Base-by-base conservation (phyloP, 2,888 invertebrate species). In the Helleia helle region DNA sequence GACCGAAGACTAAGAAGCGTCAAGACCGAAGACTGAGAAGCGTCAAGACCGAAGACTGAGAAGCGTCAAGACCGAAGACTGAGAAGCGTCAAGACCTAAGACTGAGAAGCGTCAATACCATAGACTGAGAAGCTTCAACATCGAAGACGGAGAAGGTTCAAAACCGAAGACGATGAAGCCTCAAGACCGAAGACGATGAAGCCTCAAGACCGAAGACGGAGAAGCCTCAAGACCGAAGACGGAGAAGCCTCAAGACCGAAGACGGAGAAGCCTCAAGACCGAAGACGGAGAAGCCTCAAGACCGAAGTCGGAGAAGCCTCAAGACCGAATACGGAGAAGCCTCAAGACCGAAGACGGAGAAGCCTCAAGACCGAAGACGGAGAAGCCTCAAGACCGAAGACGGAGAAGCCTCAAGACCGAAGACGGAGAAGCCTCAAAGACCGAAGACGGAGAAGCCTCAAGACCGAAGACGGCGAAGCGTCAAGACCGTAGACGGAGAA, bases 301-400 rank as follows among this genome's bases (percentile, higher is more conserved):
- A 27, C 31, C 4, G 17, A 31, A 31, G 31, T 11, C 11, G 9
- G 4, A 30, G 22, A 22, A 22, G 6, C 3, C 17, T 11, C 11
- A 11, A 31, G 6, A 17, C 2, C 9, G 15, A 30, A 30, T 17
- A 9, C n/a, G 30, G 15, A 30, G 14, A 29, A 29, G 29, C 2
- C 8, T 4, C 1, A 8, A 29, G 12, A 28, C 28, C 9, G n/a
- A 36, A 12, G 13, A 8, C 13, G 7, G 4, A 30, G 30, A 25
- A n/a, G 12, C 38, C 15, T 6, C 29, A 26, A 41, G 38, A 44
- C n/a, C 7, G 11, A 36, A 40, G 28, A 34, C 18, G 38, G 46
- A 44, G 37, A 47, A 38, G 26, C 5, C 9, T 34, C 34, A 47
- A 46, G 43, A 50, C 9, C 2, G 29, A 26, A 26, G 26, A 26